Evolutionary conservation across 2,888 invertebrate species (phyloP).

Genomic region (Bruchidius siliquastri): DNA sequence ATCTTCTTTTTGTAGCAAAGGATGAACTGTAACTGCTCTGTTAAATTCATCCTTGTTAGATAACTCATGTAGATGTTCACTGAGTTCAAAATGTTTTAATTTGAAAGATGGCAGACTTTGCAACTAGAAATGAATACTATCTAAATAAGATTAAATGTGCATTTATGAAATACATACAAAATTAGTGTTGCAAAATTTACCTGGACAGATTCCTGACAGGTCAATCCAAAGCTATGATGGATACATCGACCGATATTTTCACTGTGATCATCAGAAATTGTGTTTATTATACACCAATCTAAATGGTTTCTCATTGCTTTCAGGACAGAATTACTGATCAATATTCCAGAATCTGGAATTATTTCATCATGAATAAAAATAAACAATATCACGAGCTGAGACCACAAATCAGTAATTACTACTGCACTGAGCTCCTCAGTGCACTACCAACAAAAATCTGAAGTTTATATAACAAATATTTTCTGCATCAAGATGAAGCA

Average conservation of each 20-base stretch:
- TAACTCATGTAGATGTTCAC: slow-evolving; percentile 44
- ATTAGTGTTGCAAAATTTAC: slow-evolving; percentile 30
- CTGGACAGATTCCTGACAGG: slow-evolving; percentile 58
- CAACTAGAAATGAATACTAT: slow-evolving; percentile 43
- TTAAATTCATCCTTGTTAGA: slow-evolving; percentile 48
- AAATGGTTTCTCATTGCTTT: slow-evolving; percentile 70
- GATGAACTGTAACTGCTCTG: slow-evolving; percentile 61
- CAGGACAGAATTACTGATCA: slow-evolving; percentile 83
- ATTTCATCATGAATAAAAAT: too few species aligned
- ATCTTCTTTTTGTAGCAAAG: slow-evolving; percentile 57
- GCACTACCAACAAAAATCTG: too few species aligned
- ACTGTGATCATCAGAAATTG: slow-evolving; percentile 75
- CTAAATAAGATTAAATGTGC: neutral
- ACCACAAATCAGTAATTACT: too few species aligned
- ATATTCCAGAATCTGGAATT: slow-evolving; percentile 69
- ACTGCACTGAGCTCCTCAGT: too few species aligned
- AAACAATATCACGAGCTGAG: too few species aligned
- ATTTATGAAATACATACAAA: neutral
- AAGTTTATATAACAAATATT: too few species aligned
- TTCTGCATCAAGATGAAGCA: too few species aligned
- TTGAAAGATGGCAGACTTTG: slow-evolving; percentile 45
- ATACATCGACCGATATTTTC: slow-evolving; percentile 87
- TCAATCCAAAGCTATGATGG: slow-evolving; percentile 61
- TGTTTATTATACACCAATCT: slow-evolving; percentile 87
- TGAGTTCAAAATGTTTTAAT: slow-evolving; percentile 47